Conservation (phyloP, 2,113 vertebrate genomes). For the Eleginops maclovinus region DNA sequence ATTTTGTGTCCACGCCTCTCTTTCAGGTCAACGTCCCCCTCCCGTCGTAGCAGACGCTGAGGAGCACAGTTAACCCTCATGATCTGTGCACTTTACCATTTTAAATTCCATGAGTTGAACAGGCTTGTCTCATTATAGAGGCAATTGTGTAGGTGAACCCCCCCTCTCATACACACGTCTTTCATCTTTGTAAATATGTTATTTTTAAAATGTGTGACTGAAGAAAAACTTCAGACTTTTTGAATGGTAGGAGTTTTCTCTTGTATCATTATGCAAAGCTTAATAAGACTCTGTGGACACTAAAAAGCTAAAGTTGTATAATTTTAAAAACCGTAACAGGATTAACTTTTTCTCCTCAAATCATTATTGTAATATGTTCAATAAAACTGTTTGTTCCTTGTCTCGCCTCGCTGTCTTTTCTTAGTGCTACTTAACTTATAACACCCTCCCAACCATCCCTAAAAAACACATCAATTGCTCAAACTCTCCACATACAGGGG, state of each 20-base stretch:
- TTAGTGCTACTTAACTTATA: not conserved
- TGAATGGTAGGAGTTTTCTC: slow-evolving; percentile 88
- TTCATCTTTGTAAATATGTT: slow-evolving; percentile 91
- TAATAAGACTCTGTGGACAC: slow-evolving; percentile 86
- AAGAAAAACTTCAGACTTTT: slow-evolving; percentile 83
- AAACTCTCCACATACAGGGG: too few species aligned
- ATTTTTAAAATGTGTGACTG: slow-evolving; percentile 93
- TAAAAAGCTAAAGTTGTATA: slow-evolving; percentile 90
- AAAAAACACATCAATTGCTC: too few species aligned
- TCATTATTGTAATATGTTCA: slow-evolving; percentile 92
- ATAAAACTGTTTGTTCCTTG: slow-evolving; percentile 83
- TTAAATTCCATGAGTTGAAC: slow-evolving; percentile 99
- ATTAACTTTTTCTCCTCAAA: slow-evolving; percentile 47
- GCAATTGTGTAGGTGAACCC: slow-evolving; percentile 98
- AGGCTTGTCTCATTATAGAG: slow-evolving; percentile 99
- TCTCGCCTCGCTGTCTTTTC: slow-evolving; percentile 37
- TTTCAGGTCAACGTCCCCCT: slow-evolving; percentile 94
- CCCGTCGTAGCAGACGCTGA: slow-evolving; percentile 96
- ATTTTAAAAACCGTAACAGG: slow-evolving; percentile 89
- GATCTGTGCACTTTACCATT: slow-evolving; percentile 87
- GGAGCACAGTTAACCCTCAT: slow-evolving; percentile 84
- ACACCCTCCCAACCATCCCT: not conserved
- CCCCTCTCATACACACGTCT: slow-evolving; percentile 71
- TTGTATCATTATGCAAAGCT: slow-evolving; percentile 88
- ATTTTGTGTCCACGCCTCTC: slow-evolving; percentile 73